Evolutionary conservation across 2,888 invertebrate genomes (phyloP).

Genomic region (Tipula lateralis): DNA sequence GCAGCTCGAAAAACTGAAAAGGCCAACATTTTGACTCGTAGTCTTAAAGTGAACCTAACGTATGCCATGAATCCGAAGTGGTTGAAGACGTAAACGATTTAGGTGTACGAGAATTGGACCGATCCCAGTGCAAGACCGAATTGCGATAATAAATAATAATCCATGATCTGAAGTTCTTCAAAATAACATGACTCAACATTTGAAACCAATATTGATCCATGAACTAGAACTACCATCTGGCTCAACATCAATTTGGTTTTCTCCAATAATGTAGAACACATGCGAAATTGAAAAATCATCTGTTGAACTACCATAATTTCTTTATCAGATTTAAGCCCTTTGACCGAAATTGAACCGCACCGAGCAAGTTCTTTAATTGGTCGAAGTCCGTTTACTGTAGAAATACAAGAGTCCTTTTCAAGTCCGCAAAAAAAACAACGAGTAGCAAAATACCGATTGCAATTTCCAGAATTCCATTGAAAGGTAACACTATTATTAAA

Average conservation of each 20-base stretch:
- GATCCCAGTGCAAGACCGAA: too few species aligned
- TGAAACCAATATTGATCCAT: too few species aligned
- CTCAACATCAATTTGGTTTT: background rate
- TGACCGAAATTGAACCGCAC: background rate
- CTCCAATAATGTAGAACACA: too few species aligned
- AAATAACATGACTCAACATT: too few species aligned
- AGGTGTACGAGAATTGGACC: background rate
- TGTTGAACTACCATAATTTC: too few species aligned
- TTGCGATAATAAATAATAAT: too few species aligned
- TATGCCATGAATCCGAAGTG: background rate
- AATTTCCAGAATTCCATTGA: background rate
- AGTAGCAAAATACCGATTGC: background rate
- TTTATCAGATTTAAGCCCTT: too few species aligned
- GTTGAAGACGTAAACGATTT: background rate
- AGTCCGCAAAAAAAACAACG: background rate
- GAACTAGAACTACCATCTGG: background rate
- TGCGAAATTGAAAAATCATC: too few species aligned
- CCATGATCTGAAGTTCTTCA: too few species aligned
- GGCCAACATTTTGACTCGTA: background rate
- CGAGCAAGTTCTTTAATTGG: too few species aligned
- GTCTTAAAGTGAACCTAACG: background rate
- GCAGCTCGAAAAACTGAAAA: constrained; percentile 42
- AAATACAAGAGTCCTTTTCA: background rate
- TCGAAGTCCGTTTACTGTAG: too few species aligned
- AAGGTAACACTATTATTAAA: background rate